Conservation (phyloP, 2,888 invertebrate species). For the Gisinianus flammeolus region DNA sequence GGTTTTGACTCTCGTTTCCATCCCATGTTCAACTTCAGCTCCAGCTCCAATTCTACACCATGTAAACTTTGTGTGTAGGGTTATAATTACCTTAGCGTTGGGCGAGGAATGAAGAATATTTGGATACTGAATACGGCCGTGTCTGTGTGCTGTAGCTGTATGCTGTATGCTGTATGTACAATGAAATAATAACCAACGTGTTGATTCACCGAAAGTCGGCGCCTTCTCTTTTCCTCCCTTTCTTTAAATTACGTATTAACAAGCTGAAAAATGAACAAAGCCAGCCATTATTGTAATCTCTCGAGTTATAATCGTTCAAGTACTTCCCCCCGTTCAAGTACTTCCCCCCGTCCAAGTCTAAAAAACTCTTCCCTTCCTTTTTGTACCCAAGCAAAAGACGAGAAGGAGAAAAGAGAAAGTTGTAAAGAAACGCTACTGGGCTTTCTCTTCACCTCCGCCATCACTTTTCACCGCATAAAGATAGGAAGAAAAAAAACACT, state of each 20-base stretch:
- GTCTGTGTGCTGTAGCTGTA: neutral
- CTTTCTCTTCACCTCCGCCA: too few species aligned
- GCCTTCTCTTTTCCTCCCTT: neutral
- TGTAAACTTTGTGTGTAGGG: neutral
- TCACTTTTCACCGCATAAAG: too few species aligned
- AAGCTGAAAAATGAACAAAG: neutral
- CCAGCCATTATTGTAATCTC: conserved; percentile 2
- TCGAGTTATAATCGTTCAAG: neutral
- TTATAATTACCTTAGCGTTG: neutral
- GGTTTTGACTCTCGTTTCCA: neutral
- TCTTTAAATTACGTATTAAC: neutral
- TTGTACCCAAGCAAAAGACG: too few species aligned
- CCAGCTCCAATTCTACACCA: neutral
- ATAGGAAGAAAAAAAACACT: too few species aligned
- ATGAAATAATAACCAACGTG: conserved; percentile 4
- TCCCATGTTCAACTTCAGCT: neutral
- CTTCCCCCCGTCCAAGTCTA: too few species aligned
- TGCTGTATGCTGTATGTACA: neutral
- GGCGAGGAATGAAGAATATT: neutral
- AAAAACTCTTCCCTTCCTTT: too few species aligned
- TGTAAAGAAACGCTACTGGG: too few species aligned
- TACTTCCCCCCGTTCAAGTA: too few species aligned
- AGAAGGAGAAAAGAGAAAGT: neutral
- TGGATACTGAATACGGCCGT: too few species aligned
- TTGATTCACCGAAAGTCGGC: neutral